Evolutionary conservation across 2,797 vertebrate species (phyloP).

Genomic region (Sebastes iracundus): DNA sequence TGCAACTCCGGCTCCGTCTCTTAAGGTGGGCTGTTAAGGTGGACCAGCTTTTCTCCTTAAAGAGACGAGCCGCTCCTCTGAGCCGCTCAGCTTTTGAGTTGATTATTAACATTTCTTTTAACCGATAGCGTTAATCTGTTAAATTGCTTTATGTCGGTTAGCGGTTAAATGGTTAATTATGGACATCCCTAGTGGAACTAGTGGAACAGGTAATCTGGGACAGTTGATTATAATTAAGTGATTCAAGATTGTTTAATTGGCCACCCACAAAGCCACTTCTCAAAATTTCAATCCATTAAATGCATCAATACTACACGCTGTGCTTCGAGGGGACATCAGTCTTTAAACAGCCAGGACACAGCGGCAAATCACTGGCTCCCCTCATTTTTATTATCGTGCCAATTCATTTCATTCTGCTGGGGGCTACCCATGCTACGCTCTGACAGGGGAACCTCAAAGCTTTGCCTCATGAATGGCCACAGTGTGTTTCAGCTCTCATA

Average conservation of each 20-base stretch:
- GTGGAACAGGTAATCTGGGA: background rate
- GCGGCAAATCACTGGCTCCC: slow-evolving; percentile 32
- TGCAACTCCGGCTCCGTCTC: too few species aligned
- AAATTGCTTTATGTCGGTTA: too few species aligned
- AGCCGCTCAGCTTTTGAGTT: too few species aligned
- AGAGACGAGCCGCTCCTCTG: too few species aligned
- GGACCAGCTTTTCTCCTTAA: too few species aligned
- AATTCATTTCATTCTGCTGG: slow-evolving; percentile 51
- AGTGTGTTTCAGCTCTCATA: slow-evolving; percentile 52
- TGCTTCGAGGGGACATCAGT: slow-evolving; percentile 17
- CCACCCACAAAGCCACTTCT: background rate
- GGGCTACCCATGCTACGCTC: slow-evolving; percentile 23
- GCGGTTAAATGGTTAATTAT: too few species aligned
- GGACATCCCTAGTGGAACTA: background rate
- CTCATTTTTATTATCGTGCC: slow-evolving; percentile 29
- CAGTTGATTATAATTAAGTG: background rate
- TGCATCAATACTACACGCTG: background rate
- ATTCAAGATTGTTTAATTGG: background rate
- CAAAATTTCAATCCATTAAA: slow-evolving; percentile 1
- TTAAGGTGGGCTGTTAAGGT: too few species aligned
- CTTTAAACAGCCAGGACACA: slow-evolving; percentile 18
- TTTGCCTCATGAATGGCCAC: slow-evolving; percentile 46
- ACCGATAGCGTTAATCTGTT: too few species aligned
- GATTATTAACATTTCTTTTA: too few species aligned
- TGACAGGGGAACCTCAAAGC: slow-evolving; percentile 54